Percentiles rank a stretch among this genome's conserved stretches.
Conservation (phyloP, 2,888 invertebrate species). For the Idaea aversata region DNA sequence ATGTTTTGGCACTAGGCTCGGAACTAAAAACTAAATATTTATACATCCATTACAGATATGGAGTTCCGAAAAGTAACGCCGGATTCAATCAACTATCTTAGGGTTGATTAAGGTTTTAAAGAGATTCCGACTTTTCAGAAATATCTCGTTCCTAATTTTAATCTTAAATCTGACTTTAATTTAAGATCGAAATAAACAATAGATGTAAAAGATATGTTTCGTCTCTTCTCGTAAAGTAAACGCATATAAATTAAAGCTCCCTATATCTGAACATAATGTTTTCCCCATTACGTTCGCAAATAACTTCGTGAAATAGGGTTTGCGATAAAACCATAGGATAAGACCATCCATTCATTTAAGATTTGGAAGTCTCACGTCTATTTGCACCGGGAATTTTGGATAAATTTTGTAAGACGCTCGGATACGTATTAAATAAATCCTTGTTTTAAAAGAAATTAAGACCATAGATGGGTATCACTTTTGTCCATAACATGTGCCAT, state of each 20-base stretch:
- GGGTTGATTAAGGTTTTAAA: too few relatives aligned
- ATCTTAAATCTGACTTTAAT: neutral
- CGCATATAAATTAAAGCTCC: neutral
- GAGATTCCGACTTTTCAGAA: neutral
- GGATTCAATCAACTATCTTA: too few relatives aligned
- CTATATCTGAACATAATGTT: neutral
- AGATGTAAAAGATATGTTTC: neutral
- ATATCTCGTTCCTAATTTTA: neutral
- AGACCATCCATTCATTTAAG: slow-evolving; percentile 36
- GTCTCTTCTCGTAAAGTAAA: neutral
- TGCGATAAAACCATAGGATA: slow-evolving; percentile 22
- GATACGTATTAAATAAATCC: too few relatives aligned
- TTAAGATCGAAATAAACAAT: neutral
- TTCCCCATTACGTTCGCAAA: neutral
- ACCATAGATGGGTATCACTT: too few relatives aligned
- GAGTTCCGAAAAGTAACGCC: too few relatives aligned
- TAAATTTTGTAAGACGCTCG: too few relatives aligned
- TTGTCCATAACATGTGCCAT: too few relatives aligned
- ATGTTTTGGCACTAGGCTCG: too few relatives aligned
- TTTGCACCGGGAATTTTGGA: neutral
- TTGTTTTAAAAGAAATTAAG: too few relatives aligned
- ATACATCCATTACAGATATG: too few relatives aligned
- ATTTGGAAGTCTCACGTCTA: slow-evolving; percentile 16
- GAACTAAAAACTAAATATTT: too few relatives aligned
- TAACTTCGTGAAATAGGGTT: neutral